phyloP scores from a whole-genome alignment of 2,797 vertebrate species.

The Anableps anableps region DNA sequence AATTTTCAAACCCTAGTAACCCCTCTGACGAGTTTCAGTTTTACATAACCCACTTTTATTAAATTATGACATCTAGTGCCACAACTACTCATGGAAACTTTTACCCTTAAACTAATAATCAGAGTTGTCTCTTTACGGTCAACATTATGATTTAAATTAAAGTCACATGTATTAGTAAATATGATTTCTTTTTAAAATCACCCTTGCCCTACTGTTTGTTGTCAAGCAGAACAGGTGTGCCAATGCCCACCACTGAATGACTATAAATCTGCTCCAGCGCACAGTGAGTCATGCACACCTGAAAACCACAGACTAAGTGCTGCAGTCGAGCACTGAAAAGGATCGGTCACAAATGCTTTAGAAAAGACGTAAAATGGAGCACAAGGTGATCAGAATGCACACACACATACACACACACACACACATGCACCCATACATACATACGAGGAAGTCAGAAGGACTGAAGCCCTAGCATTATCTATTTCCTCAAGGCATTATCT shows the following conservation, averaged over 20 bases:
- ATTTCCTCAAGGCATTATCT: slow-evolving; percentile 21
- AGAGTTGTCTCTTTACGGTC: not conserved
- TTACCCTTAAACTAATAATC: not conserved
- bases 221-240: slow-evolving; percentile 47
- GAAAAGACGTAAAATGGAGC: slow-evolving; percentile 15
- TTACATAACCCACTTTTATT: not conserved
- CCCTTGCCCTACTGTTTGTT: slow-evolving; percentile 19
- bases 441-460: not conserved
- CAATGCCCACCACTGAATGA: slow-evolving; percentile 20
- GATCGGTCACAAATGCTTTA: slow-evolving; percentile 6
- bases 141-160: not conserved
- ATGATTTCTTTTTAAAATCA: not conserved
- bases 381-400: not conserved
- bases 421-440: not conserved
- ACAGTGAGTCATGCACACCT: slow-evolving; percentile 61
- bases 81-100: not conserved
- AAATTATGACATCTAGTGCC: not conserved
- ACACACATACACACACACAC: not conserved
- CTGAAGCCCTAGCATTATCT: not conserved
- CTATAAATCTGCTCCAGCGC: slow-evolving; percentile 37
- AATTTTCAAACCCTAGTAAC: not conserved
- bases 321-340: slow-evolving; percentile 17
- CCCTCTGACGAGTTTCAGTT: not conserved
- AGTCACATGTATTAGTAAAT: not conserved
- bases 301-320: slow-evolving; percentile 49